Conservation (phyloP, 2,797 vertebrate genomes). For the Phoeniculus purpureus region DNA sequence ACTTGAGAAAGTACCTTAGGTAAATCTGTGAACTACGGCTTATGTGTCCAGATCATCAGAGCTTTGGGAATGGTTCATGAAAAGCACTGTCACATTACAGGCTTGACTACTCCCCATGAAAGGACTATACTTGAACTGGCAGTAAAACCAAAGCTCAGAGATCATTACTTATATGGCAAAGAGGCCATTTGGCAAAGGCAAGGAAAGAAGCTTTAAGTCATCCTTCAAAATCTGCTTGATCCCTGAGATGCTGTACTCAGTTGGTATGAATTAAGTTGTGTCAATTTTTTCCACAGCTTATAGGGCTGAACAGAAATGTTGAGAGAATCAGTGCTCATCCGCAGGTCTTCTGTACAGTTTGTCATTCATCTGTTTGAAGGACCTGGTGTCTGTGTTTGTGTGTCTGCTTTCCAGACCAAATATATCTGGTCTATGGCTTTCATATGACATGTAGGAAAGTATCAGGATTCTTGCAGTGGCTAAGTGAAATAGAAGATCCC, state of each 20-base stretch:
- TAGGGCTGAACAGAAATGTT: not conserved
- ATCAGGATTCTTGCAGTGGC: not conserved
- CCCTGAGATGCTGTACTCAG: not conserved
- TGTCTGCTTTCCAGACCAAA: not conserved
- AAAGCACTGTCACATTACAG: not conserved
- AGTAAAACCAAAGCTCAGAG: not conserved
- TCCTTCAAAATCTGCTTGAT: not conserved
- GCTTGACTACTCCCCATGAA: not conserved
- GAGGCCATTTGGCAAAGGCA: not conserved
- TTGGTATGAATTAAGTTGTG: not conserved
- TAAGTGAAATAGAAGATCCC: not conserved
- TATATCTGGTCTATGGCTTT: not conserved
- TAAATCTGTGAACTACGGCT: not conserved
- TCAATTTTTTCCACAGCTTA: not conserved
- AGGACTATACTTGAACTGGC: not conserved
- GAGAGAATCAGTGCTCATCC: not conserved
- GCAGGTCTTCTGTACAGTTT: not conserved
- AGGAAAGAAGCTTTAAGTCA: not conserved
- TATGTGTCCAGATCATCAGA: not conserved
- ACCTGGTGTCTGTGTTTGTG: not conserved
- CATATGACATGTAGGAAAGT: not conserved
- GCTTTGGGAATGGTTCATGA: not conserved
- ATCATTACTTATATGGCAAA: not conserved
- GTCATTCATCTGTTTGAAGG: not conserved
- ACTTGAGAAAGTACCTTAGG: not conserved